These are phyloP conservation scores for Sebastes variabilis DNA, from an alignment of 2,797 vertebrate genomes.

Conservation along the genomic window DNA sequence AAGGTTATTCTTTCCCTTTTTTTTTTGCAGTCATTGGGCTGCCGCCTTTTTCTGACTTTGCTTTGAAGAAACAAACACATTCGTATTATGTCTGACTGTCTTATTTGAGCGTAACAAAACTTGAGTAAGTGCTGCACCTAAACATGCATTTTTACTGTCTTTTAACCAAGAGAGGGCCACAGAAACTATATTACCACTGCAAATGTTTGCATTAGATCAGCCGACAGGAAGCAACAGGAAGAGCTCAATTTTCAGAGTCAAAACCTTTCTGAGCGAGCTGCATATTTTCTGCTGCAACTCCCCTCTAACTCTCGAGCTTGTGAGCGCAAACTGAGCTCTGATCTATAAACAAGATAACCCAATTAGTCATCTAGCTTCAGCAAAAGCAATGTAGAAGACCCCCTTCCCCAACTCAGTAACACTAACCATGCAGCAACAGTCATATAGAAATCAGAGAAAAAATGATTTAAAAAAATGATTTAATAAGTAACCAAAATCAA, in stretches of 20 bases:
- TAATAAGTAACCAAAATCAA: neutral
- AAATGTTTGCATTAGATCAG: constrained; percentile 5
- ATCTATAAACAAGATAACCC: constrained; percentile 8
- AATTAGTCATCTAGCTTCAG: neutral
- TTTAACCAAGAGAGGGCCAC: neutral
- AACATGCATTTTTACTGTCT: neutral
- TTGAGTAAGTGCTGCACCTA: neutral
- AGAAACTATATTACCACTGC: neutral
- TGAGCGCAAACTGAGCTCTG: constrained; percentile 5
- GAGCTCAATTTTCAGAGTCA: neutral
- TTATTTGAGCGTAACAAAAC: neutral
- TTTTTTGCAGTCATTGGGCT: neutral
- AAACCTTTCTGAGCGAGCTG: neutral
- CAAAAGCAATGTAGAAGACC: neutral
- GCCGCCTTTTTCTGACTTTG: neutral
- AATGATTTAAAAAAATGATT: neutral
- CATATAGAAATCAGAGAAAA: neutral
- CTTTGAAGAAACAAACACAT: neutral
- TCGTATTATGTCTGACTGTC: neutral
- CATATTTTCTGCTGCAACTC: neutral
- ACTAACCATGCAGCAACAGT: neutral
- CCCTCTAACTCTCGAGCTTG: neutral
- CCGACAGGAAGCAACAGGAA: neutral
- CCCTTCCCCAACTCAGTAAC: neutral
- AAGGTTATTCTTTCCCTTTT: neutral